A percentile compares a stretch with the other conserved stretches of the same genome.
These are phyloP conservation scores for Antrozous pallidus DNA, from an alignment of 2,797 vertebrate genomes.

Conservation along the genomic window DNA sequence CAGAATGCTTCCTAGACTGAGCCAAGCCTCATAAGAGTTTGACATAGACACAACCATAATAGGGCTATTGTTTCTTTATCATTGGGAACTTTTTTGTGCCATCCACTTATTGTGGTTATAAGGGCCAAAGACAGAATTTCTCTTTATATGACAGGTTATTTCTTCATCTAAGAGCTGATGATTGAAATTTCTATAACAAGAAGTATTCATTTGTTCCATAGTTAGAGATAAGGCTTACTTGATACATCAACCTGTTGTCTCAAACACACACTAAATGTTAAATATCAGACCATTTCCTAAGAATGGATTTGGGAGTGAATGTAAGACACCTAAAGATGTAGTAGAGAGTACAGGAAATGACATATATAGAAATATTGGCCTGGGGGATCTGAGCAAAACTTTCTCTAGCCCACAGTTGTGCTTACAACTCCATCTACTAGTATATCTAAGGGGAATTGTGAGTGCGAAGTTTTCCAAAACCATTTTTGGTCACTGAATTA, in stretches of 20 bases:
- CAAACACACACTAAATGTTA: not conserved
- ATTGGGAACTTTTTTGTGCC: not conserved
- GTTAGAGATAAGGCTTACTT: not conserved
- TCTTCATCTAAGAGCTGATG: not conserved
- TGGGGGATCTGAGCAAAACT: not conserved
- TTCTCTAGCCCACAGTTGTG: not conserved
- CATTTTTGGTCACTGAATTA: conserved; percentile 68
- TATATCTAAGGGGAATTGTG: not conserved
- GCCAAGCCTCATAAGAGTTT: not conserved
- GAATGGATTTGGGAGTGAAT: not conserved
- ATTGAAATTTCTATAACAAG: conserved; percentile 2
- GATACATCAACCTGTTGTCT: not conserved
- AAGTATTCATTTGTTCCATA: not conserved
- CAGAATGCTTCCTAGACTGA: not conserved
- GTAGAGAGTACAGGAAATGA: not conserved
- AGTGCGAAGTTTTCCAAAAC: conserved; percentile 7
- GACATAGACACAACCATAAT: not conserved
- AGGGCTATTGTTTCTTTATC: not conserved
- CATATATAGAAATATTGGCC: not conserved
- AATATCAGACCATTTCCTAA: not conserved
- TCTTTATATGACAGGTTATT: not conserved
- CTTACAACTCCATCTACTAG: not conserved
- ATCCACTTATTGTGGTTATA: not conserved
- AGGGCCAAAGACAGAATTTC: not conserved
- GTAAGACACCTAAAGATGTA: not conserved